Base-by-base conservation (phyloP, 1,140 invertebrate species). In the Anastatus disparis region DNA sequence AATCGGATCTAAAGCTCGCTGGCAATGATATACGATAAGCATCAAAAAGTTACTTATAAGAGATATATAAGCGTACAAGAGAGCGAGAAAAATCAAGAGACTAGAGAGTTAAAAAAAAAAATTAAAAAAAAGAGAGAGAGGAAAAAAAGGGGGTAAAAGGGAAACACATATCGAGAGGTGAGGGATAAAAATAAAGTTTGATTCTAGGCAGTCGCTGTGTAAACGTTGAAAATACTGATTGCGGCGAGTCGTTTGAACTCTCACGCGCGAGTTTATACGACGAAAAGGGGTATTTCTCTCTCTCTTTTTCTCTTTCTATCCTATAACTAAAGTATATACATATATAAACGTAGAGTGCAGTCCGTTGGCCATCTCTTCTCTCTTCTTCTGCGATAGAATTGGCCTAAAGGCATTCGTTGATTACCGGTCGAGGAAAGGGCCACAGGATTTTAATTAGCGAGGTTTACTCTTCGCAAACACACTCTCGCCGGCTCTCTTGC, bases 371-470 rank as follows among this genome's bases (percentile, higher is more conserved):
- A 83, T 81, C 74, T n/a, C n/a, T n/a, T n/a, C n/a, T n/a, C n/a
- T n/a, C n/a, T n/a, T n/a, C n/a, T 76, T 81, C 76, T 71, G 62
- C 71, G 81, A n/a, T n/a, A n/a, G n/a, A n/a, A n/a, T n/a, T n/a
- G n/a, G n/a, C 80, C 80, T 76, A 74, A 75, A 80, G 81, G 81
- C 81, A 82, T 81, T 73, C 79, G 79, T 83, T 84, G 81, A 84
- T 83, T 83, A 82, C 81, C 76, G 77, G 66, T 74, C 76, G 74
- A 78, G 78, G 75, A 77, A 72, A 79, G 79, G 76, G 77, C 78
- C 79, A 74, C 76, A 67, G 78, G 80, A 85, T 85, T 86, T 86
- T 85, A 86, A 86, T 86, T 85, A 86, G 79, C 77, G 64, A 73
- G 75, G 83, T 86, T 86, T 85, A 73, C 83, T 80, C 77, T 76